phyloP scores from a whole-genome alignment of 1,140 invertebrate species.

The Magallana angulata region DNA sequence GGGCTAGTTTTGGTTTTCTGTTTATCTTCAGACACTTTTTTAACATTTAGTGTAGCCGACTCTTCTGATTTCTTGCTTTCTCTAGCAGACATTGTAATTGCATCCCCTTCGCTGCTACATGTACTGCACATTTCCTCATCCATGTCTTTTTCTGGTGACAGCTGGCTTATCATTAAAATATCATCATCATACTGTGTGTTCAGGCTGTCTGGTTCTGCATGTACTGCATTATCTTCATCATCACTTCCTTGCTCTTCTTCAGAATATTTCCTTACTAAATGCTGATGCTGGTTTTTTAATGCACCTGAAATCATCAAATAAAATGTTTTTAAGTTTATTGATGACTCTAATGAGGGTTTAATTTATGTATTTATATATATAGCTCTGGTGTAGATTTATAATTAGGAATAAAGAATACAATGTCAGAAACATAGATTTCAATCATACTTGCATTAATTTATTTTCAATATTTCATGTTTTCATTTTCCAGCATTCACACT shows the following conservation, averaged over 20 bases:
- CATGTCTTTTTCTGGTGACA: background rate
- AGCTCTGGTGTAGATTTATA: no score
- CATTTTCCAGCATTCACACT: no score
- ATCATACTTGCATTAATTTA: no score
- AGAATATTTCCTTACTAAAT: background rate
- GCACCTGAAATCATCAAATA: background rate
- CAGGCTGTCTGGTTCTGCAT: background rate
- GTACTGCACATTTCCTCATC: background rate
- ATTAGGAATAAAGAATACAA: no score
- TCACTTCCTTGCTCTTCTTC: constrained; percentile 1
- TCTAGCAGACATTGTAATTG: background rate
- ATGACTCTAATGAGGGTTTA: no score
- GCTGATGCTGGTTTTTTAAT: background rate
- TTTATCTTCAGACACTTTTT: background rate
- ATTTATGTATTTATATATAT: no score
- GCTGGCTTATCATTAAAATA: background rate
- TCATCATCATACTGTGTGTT: constrained; percentile 20
- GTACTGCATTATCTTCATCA: background rate
- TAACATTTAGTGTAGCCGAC: background rate
- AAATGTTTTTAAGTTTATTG: no score
- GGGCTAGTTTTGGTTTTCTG: background rate
- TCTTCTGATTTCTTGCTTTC: background rate
- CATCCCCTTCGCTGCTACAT: background rate
- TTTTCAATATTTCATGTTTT: no score
- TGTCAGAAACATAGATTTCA: no score